Evolutionary conservation across 2,113 vertebrate species (phyloP).

Genomic region (Gopherus evgoodei): DNA sequence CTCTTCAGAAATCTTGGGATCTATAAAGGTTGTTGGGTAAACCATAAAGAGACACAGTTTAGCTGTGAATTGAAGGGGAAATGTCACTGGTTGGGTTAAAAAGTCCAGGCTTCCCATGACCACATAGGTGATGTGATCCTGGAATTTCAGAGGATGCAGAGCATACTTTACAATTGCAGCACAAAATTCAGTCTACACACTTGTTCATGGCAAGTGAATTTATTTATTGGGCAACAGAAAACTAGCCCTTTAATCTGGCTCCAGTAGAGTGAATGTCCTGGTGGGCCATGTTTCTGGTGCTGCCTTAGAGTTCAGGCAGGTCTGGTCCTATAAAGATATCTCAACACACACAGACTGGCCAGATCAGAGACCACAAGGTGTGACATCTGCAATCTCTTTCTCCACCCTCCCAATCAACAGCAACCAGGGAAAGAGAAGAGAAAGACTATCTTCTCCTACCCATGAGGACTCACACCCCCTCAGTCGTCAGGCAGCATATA

Average conservation of each 20-base stretch:
- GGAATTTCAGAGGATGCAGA: neutral
- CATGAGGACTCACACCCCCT: neutral
- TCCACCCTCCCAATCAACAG: neutral
- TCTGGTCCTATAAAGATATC: neutral
- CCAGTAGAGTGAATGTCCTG: neutral
- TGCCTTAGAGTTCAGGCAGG: neutral
- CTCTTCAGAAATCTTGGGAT: neutral
- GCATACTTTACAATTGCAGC: neutral
- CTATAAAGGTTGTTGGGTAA: neutral
- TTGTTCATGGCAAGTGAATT: neutral
- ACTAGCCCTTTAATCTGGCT: neutral
- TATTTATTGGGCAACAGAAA: neutral
- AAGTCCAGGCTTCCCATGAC: neutral
- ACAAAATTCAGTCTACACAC: neutral
- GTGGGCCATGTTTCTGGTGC: neutral
- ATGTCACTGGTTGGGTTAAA: fast-evolving
- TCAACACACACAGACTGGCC: neutral
- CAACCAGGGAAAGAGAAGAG: neutral
- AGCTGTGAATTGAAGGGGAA: neutral
- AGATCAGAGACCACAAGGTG: neutral
- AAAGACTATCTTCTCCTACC: neutral
- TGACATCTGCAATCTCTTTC: neutral
- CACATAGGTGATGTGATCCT: neutral
- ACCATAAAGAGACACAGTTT: neutral
- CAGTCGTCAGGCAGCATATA: neutral